Percentiles rank a stretch among this genome's conserved stretches.
Evolutionary conservation across 2,113 vertebrate genomes (phyloP).

Genomic region (Periophthalmus modestus): DNA sequence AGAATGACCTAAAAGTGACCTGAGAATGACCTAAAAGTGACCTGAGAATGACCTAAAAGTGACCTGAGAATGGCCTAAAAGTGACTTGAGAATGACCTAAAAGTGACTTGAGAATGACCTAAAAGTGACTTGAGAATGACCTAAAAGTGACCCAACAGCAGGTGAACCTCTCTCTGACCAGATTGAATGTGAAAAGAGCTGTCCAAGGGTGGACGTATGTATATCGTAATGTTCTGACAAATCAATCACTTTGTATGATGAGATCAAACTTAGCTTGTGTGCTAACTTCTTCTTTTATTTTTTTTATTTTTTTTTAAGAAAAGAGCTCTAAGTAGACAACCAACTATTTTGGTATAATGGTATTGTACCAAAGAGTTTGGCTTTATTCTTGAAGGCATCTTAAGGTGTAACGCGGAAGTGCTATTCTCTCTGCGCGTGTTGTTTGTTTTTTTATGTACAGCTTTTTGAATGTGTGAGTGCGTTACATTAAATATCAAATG

Average conservation of each 20-base stretch:
- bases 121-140: neutral
- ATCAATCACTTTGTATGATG: conserved; percentile 85
- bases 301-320: conserved; percentile 44
- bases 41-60: too few relatives aligned
- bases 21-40: neutral
- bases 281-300: conserved; percentile 15
- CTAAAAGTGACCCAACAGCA: conserved; percentile 64
- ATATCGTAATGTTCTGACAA: conserved; percentile 89
- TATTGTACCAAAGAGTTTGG: conserved; percentile 90
- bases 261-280: conserved; percentile 77
- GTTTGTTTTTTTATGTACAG: conserved; percentile 43
- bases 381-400: conserved; percentile 81
- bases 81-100: too few relatives aligned
- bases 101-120: neutral
- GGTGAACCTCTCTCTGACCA: conserved; percentile 70
- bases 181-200: conserved; percentile 88
- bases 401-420: conserved; percentile 65
- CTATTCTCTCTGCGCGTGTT: conserved; percentile 69
- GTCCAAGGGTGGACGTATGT: conserved; percentile 82
- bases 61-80: too few relatives aligned
- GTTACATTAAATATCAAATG: conserved; percentile 68
- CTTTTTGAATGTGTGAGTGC: conserved; percentile 76
- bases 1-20: neutral
- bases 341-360: conserved; percentile 80
- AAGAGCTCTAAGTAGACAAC: conserved; percentile 72